Conservation (phyloP, 1,140 invertebrate genomes). For the Nephila pilipes region DNA sequence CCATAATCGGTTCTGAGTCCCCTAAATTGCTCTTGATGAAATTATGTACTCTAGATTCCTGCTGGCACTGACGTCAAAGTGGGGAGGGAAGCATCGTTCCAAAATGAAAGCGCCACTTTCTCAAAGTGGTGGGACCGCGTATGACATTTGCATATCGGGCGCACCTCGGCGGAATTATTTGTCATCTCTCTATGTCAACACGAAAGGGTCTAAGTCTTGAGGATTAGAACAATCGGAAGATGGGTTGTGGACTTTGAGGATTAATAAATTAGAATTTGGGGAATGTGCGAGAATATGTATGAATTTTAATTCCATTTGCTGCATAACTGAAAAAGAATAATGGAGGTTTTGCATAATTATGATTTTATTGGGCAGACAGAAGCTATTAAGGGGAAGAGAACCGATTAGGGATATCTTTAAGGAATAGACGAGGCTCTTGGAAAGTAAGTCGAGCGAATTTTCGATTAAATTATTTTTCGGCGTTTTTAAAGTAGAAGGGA, state of each 20-base stretch:
- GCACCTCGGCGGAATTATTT: neutral
- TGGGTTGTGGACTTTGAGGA: slow-evolving; percentile 25
- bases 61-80: slow-evolving; percentile 1
- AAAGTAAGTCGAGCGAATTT: too few species aligned
- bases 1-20: slow-evolving; percentile 64
- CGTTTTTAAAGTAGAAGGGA: too few species aligned
- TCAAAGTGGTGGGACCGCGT: neutral
- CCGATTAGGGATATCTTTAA: neutral
- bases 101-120: neutral
- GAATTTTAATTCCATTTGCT: slow-evolving; percentile 12
- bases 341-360: neutral
- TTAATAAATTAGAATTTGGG: slow-evolving; percentile 39
- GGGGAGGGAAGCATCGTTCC: neutral
- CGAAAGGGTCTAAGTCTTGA: neutral
- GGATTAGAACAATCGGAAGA: slow-evolving; percentile 48
- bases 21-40: slow-evolving; percentile 68
- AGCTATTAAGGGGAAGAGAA: neutral
- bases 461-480: too few species aligned
- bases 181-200: slow-evolving; percentile 52
- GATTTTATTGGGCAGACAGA: neutral
- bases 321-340: slow-evolving; percentile 1
- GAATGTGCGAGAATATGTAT: neutral
- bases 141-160: slow-evolving; percentile 59
- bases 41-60: slow-evolving; percentile 56
- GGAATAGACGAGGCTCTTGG: too few species aligned